Evolutionary conservation across 2,888 invertebrate genomes (phyloP).

Genomic region (Ryuthela nishihirai): DNA sequence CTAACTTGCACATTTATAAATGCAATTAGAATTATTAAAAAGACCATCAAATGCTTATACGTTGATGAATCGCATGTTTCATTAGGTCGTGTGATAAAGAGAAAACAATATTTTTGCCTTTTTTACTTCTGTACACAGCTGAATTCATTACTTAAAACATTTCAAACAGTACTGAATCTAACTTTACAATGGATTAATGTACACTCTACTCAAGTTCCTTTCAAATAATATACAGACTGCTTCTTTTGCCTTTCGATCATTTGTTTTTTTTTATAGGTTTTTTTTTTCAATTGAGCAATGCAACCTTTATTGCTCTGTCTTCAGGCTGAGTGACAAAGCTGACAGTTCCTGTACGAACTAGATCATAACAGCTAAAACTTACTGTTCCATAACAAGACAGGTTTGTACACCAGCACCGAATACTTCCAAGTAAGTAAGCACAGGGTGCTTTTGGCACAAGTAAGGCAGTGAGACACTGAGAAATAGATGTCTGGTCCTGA

Average conservation of each 20-base stretch:
- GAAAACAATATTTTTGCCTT: constrained; percentile 35
- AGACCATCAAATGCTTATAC: no score
- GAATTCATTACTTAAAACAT: constrained; percentile 38
- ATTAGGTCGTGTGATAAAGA: constrained; percentile 37
- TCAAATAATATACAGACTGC: constrained; percentile 36
- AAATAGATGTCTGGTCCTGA: constrained; percentile 35
- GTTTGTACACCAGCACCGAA: constrained; percentile 34
- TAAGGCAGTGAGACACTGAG: constrained; percentile 40
- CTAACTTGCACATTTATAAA: no score
- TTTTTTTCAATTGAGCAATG: constrained; percentile 40
- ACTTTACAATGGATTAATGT: constrained; percentile 37
- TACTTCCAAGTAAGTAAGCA: constrained; percentile 31
- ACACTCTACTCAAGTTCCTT: constrained; percentile 37
- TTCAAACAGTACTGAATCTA: constrained; percentile 39
- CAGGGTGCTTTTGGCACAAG: constrained; percentile 37
- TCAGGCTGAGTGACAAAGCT: constrained; percentile 16
- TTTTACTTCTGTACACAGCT: constrained; percentile 34
- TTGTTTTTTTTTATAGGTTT: constrained; percentile 15
- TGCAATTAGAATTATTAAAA: no score
- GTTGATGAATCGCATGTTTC: no score
- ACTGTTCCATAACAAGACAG: constrained; percentile 11
- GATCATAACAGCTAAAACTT: constrained; percentile 4
- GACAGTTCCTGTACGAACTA: constrained; percentile 23
- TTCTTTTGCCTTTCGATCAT: constrained; percentile 15
- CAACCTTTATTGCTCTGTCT: constrained; percentile 40